Evolutionary conservation across 2,797 vertebrate genomes (phyloP).

Genomic region (Premnoplex brunnescens): DNA sequence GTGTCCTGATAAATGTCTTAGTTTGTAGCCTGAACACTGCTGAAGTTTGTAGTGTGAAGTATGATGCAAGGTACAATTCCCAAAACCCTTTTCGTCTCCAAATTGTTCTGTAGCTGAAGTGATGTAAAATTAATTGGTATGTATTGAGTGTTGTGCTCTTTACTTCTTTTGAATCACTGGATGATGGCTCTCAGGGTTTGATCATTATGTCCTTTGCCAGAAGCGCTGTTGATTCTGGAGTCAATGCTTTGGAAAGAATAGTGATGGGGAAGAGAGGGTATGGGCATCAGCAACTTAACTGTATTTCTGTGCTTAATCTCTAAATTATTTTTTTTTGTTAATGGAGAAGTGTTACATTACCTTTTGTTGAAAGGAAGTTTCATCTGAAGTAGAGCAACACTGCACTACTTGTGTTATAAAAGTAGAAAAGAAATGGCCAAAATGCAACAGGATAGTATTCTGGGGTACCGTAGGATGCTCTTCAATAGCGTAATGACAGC

Average conservation of each 20-base stretch:
- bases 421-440: background rate
- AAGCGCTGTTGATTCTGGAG: background rate
- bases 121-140: background rate
- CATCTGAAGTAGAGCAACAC: background rate
- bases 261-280: background rate
- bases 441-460: background rate
- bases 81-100: background rate
- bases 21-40: background rate
- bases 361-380: background rate
- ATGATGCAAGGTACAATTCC: background rate
- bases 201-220: background rate
- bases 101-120: background rate
- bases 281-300: background rate
- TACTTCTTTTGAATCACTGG: background rate
- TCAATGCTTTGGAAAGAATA: background rate
- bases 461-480: background rate
- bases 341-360: background rate
- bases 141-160: background rate
- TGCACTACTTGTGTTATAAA: background rate
- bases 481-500: background rate
- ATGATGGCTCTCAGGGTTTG: background rate
- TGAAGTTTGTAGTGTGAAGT: background rate
- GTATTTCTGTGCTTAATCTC: background rate
- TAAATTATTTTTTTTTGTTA: background rate
- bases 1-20: background rate